These are phyloP conservation scores for Lepidocyrtoides sp. DNA, from an alignment of 2,888 invertebrate genomes.

Conservation along the genomic window DNA sequence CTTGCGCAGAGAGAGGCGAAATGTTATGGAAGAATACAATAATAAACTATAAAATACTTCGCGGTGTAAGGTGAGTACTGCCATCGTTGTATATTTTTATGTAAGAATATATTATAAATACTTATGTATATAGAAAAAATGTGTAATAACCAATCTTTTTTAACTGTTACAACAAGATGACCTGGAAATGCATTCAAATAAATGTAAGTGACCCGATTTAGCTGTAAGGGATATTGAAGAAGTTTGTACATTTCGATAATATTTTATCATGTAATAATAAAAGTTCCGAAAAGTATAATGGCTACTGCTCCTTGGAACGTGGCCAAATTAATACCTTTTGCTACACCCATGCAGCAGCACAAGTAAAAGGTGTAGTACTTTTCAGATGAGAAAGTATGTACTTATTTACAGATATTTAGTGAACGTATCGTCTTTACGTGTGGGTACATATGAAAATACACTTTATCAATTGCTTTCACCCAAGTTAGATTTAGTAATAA, in stretches of 20 bases:
- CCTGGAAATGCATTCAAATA: constrained; percentile 45
- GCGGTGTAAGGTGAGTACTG: background rate
- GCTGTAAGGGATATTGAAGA: constrained; percentile 42
- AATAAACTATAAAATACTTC: background rate
- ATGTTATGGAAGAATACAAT: constrained; percentile 1
- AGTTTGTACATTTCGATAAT: constrained; percentile 54
- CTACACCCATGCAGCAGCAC: background rate
- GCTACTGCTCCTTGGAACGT: constrained; percentile 21
- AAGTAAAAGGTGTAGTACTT: constrained; percentile 5
- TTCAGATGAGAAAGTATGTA: background rate
- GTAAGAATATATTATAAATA: background rate
- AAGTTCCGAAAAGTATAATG: constrained; percentile 13
- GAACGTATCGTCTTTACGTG: too few relatives aligned
- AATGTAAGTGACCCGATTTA: constrained; percentile 44
- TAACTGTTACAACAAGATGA: constrained; percentile 30
- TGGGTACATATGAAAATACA: background rate
- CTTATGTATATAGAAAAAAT: too few relatives aligned
- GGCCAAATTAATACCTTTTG: constrained; percentile 48
- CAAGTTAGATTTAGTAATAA: constrained; percentile 24
- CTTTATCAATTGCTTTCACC: constrained; percentile 3
- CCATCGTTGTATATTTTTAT: background rate
- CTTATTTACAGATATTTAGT: too few relatives aligned
- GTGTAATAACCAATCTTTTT: background rate
- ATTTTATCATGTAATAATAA: constrained; percentile 48
- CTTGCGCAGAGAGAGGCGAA: background rate